These are phyloP conservation scores for Merops nubicus DNA, from an alignment of 2,113 vertebrate species.

Conservation along the genomic window DNA sequence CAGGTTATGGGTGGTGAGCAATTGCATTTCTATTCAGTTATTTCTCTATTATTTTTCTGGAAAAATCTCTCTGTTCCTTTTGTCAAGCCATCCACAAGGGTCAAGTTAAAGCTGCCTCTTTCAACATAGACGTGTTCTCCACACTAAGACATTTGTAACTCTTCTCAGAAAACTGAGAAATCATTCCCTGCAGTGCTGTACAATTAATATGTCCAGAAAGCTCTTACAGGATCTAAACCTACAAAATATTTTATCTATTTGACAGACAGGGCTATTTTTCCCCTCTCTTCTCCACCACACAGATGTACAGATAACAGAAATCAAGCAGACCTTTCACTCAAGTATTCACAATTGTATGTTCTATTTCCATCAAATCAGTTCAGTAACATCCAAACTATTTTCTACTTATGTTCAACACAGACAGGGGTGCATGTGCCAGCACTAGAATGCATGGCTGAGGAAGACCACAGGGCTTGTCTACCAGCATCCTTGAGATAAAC, in stretches of 20 bases:
- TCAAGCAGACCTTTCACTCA: neutral
- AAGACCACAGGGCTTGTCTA: neutral
- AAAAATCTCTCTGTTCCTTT: neutral
- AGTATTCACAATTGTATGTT: too few species aligned
- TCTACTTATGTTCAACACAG: neutral
- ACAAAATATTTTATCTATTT: neutral
- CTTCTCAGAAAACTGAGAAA: neutral
- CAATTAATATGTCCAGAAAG: neutral
- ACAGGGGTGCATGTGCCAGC: fast-evolving
- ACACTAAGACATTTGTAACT: neutral
- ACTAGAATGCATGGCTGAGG: neutral
- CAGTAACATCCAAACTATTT: neutral
- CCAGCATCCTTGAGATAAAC: neutral
- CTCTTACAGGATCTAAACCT: neutral
- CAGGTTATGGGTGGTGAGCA: neutral
- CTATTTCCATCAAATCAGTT: neutral
- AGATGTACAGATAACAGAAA: neutral
- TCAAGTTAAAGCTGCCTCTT: neutral
- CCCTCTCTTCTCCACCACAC: neutral
- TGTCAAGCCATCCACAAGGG: neutral
- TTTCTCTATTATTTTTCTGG: neutral
- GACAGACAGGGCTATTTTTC: neutral
- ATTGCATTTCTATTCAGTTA: neutral
- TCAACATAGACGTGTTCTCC: neutral
- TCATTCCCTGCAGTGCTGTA: neutral